Evolutionary conservation across 2,888 invertebrate genomes (phyloP).

Genomic region (Drosophila sordidapex): DNA sequence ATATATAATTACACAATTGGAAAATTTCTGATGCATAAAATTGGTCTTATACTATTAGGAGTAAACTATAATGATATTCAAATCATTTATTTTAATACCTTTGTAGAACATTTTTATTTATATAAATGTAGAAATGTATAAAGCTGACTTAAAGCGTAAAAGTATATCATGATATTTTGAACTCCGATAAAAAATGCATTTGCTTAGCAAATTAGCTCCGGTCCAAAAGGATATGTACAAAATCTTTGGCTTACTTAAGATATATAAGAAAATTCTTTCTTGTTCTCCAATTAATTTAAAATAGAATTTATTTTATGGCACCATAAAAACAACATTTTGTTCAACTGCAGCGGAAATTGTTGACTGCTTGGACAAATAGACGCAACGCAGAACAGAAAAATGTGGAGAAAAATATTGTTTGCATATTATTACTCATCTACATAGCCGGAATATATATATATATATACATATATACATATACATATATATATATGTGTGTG

Average conservation of each 20-base stretch:
- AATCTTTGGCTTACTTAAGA: background rate
- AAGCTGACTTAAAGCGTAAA: background rate
- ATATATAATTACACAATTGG: background rate
- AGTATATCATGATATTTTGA: background rate
- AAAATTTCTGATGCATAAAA: background rate
- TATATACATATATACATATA: background rate
- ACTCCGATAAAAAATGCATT: background rate
- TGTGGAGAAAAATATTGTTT: conserved; percentile 17
- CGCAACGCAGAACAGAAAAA: conserved; percentile 16
- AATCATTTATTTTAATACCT: background rate
- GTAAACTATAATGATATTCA: background rate
- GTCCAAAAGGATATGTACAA: background rate
- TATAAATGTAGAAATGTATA: background rate
- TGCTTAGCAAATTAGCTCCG: background rate
- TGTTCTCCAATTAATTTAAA: background rate
- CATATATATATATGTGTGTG: background rate
- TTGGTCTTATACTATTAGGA: background rate
- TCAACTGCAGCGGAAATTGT: conserved; percentile 43
- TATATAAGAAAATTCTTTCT: background rate
- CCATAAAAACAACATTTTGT: background rate
- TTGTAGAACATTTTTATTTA: background rate
- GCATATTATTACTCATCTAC: conserved; percentile 35
- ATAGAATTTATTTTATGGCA: background rate
- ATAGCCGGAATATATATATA: conserved; percentile 8
- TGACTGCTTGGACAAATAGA: conserved; percentile 33